These are phyloP conservation scores for Pterostichus madidus DNA, from an alignment of 2,888 invertebrate species.

Conservation along the genomic window DNA sequence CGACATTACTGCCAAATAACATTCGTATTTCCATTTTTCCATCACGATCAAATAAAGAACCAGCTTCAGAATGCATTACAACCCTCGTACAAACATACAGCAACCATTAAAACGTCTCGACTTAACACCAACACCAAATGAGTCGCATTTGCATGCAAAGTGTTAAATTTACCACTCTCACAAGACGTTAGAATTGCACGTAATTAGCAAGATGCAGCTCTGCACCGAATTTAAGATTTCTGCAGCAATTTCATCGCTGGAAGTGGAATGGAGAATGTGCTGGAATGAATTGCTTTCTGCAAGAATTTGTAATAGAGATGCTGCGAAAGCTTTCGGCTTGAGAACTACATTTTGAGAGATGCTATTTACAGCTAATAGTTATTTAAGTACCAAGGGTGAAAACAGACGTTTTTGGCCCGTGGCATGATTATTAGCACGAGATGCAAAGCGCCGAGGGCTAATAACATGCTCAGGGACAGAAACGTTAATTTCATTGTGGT, in stretches of 20 bases:
- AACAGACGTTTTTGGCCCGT: too few species aligned
- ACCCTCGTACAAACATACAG: slow-evolving; percentile 6
- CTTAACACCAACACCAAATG: slow-evolving; percentile 55
- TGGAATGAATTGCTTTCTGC: slow-evolving; percentile 1
- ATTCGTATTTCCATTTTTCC: background rate
- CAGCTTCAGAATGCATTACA: background rate
- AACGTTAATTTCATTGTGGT: too few species aligned
- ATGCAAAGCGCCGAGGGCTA: too few species aligned
- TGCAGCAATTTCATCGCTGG: slow-evolving; percentile 28
- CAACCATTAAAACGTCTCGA: slow-evolving; percentile 32
- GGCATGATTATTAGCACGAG: too few species aligned
- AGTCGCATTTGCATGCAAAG: slow-evolving; percentile 63
- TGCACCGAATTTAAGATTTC: slow-evolving; percentile 57
- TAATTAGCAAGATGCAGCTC: slow-evolving; percentile 57
- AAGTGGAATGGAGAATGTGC: background rate
- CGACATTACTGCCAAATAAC: too few species aligned
- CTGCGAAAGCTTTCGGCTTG: background rate
- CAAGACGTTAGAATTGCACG: slow-evolving; percentile 55
- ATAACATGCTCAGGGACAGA: too few species aligned
- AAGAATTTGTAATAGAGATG: slow-evolving; percentile 34
- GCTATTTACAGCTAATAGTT: too few species aligned
- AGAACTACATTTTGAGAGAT: background rate
- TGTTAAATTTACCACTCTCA: slow-evolving; percentile 60
- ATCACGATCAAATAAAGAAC: background rate
- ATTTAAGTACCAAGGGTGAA: too few species aligned